Conservation (phyloP, 2,113 vertebrate species). For the Marcusenius ussheri region DNA sequence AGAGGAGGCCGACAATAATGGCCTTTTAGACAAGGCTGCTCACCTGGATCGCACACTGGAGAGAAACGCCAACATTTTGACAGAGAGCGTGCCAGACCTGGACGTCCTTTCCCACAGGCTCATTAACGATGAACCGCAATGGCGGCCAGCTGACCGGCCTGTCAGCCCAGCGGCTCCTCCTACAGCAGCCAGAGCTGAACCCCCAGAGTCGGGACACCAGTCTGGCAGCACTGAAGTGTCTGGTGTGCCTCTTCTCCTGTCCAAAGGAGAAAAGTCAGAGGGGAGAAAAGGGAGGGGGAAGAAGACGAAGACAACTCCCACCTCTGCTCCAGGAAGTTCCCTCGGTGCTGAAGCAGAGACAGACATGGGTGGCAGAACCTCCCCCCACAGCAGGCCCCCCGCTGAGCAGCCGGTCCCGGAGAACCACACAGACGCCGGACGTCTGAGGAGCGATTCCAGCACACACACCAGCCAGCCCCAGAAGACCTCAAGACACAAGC, state of each 20-base stretch:
- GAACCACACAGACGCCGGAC: neutral
- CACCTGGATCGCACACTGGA: conserved; percentile 24
- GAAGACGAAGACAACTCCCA: conserved; percentile 37
- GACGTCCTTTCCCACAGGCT: conserved; percentile 54
- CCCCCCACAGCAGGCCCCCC: neutral
- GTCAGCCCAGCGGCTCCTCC: conserved; percentile 18
- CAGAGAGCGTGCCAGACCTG: conserved; percentile 35
- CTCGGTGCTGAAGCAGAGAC: conserved; percentile 6
- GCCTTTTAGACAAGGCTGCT: conserved; percentile 26
- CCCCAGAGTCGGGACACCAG: neutral
- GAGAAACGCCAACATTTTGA: conserved; percentile 27
- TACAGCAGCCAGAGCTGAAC: conserved; percentile 14
- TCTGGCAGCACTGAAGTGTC: neutral
- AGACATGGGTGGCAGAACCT: neutral
- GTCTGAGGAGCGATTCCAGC: neutral
- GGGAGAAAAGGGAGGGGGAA: conserved; percentile 40
- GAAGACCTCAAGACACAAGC: neutral
- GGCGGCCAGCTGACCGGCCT: conserved; percentile 28
- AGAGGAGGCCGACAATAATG: conserved; percentile 41
- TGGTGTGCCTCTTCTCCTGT: neutral
- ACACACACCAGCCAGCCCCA: neutral
- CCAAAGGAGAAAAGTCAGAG: conserved; percentile 38
- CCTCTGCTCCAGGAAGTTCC: conserved; percentile 2
- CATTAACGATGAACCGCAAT: conserved; percentile 54
- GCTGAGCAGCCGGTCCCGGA: neutral